Evolutionary conservation across 2,888 invertebrate genomes (phyloP).

Genomic region (Orthosia cruda): DNA sequence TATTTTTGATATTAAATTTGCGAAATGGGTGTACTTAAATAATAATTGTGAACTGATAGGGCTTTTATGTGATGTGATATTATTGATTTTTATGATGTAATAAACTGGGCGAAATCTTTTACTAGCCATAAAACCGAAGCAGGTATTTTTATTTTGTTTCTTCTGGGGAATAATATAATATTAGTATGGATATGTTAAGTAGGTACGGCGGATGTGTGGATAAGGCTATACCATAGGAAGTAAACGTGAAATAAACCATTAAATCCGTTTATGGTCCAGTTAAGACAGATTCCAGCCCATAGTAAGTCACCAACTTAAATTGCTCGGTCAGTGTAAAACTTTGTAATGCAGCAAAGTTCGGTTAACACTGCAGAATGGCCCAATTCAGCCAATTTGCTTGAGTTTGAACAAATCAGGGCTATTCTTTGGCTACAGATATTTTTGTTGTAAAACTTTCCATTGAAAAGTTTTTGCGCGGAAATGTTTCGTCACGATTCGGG

Average conservation of each 20-base stretch:
- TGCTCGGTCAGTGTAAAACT: conserved; percentile 79
- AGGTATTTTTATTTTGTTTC: not conserved
- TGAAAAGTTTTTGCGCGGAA: conserved; percentile 12
- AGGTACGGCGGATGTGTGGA: not conserved
- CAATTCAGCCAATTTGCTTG: conserved; percentile 76
- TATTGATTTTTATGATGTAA: conserved; percentile 4
- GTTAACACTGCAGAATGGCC: conserved; percentile 77
- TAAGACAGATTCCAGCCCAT: conserved; percentile 42
- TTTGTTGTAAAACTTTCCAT: conserved; percentile 27
- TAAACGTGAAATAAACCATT: conserved; percentile 19
- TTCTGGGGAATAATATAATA: too few relatives aligned
- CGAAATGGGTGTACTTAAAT: conserved; percentile 33
- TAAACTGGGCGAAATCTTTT: conserved; percentile 24
- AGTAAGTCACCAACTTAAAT: conserved; percentile 77
- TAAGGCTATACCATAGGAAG: not conserved
- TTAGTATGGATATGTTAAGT: not conserved
- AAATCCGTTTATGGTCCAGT: conserved; percentile 52
- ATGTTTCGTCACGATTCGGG: conserved; percentile 30
- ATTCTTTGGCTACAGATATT: conserved; percentile 48
- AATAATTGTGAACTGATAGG: conserved; percentile 25
- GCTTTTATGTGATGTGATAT: conserved; percentile 8
- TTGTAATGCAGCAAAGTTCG: conserved; percentile 80
- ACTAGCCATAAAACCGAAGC: conserved; percentile 7
- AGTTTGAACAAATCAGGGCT: conserved; percentile 68
- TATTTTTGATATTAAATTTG: not conserved